Evolutionary conservation across 2,113 vertebrate genomes (phyloP).

Genomic region (Leucopsar rothschildi): DNA sequence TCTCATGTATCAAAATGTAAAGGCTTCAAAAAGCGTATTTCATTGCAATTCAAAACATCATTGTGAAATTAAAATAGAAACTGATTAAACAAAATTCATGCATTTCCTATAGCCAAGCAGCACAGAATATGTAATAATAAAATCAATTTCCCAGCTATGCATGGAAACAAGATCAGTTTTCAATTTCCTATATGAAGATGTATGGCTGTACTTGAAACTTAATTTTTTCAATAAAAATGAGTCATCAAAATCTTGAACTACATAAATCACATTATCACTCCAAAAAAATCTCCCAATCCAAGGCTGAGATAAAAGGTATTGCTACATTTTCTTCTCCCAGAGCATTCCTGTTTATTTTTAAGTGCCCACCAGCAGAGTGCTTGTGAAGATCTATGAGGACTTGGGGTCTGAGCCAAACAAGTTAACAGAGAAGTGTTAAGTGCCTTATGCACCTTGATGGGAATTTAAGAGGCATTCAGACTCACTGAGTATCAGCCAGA

Average conservation of each 20-base stretch:
- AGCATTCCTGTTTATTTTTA: not conserved
- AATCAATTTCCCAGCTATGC: not conserved
- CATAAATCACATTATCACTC: not conserved
- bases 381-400: not conserved
- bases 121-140: not conserved
- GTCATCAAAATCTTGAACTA: not conserved
- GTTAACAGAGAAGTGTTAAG: not conserved
- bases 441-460: not conserved
- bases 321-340: not conserved
- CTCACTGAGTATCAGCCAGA: not conserved
- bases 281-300: not conserved
- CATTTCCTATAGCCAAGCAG: not conserved
- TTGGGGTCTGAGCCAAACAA: not conserved
- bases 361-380: not conserved
- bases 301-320: not conserved
- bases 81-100: not conserved
- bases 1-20: not conserved
- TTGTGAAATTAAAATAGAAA: conserved; percentile 28
- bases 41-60: not conserved
- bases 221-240: not conserved
- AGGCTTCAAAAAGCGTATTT: not conserved
- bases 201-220: not conserved
- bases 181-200: not conserved
- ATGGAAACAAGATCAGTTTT: not conserved
- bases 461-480: not conserved